These are phyloP conservation scores for Mercenaria mercenaria DNA, from an alignment of 1,140 invertebrate genomes.

Conservation along the genomic window DNA sequence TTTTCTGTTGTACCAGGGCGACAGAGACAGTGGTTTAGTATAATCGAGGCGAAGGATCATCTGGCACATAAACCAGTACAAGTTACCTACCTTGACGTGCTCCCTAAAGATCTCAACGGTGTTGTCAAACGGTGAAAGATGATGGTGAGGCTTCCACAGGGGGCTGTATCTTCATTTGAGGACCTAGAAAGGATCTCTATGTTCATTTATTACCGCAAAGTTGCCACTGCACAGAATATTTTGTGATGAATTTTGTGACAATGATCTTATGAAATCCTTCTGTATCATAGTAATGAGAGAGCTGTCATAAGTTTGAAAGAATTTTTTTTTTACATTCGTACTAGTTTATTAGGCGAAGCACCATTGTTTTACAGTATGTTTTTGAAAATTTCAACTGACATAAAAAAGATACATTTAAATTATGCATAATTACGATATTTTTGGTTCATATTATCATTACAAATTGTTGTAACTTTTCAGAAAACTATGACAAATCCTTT, in stretches of 20 bases:
- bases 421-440: no score
- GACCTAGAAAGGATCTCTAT: neutral
- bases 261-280: neutral
- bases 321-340: no score
- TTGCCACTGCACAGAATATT: neutral
- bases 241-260: neutral
- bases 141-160: neutral
- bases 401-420: no score
- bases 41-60: slow-evolving; percentile 94
- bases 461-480: no score
- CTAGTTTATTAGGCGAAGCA: no score
- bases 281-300: no score
- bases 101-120: slow-evolving; percentile 73
- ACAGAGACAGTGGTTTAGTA: slow-evolving; percentile 96
- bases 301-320: no score
- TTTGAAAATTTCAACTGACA: no score
- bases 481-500: no score
- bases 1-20: no score
- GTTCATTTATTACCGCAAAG: neutral
- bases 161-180: neutral
- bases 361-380: no score
- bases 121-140: slow-evolving; percentile 48
- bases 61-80: slow-evolving; percentile 96
- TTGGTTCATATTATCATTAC: no score
- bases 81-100: slow-evolving; percentile 91